Evolutionary conservation across 2,888 invertebrate species (phyloP), one percentile per base, ranked within the genome.

Genomic region (Amaurobius ferox): DNA sequence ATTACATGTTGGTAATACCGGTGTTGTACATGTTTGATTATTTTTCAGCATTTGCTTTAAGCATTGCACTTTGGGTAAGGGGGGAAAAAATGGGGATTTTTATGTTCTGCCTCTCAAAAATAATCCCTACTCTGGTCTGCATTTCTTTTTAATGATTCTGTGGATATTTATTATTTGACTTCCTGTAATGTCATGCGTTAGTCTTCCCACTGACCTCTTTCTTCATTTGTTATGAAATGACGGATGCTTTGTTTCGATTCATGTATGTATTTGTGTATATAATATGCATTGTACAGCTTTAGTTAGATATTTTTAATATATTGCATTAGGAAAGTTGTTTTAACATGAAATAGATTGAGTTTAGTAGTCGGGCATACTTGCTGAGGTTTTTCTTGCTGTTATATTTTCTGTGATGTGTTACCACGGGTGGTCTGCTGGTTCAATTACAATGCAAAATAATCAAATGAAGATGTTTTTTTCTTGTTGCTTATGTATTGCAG

Each of bases 271-370:
- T 87, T 83, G 78, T 83, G 79, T 83, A 83, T 79, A 83, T 83
- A 87, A 73, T 72, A 73, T 83, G 83, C 79, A 73, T 78, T 87
- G 87, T 87, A 87, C 87, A 87, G 87, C 87, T 87, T 87, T 87
- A 87, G 78, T 83, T 73, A 87, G 87, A 79, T 71, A 68, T 77
- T 83, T 87, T 87, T 87, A 87, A 87, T 87, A 78, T 83, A 87
- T 87, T 87, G 80, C 78, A 73, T 78, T 81, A 77, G 87, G 80
- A 87, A 80, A 81, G 80, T 81, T 80, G 55, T 68, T 77, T 87
- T 87, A 79, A 77, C 71, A 76, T 71, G 61, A 64, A 6, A 64
- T 71, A 68, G 71, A 77, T 71, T 80, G 61, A 67, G 66, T 80
- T 73, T 79, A 62, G 78, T 80, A 73, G 70, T 80, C 44, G 87